Evolutionary conservation across 2,113 vertebrate genomes (phyloP), one percentile per base, ranked within the genome.

Genomic region (Fregata magnificens): DNA sequence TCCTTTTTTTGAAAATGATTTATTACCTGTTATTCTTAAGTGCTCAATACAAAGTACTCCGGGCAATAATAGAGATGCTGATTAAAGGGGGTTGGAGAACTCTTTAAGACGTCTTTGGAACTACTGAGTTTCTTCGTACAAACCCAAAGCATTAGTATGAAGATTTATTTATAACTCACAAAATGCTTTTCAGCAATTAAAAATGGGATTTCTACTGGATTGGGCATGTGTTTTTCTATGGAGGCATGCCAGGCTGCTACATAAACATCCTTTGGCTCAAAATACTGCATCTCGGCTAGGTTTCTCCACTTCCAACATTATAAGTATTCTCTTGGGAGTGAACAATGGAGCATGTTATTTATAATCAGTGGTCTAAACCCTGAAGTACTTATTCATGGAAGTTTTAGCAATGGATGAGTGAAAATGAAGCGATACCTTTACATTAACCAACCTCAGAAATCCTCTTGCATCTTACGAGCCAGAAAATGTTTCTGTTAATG

Each of bases 151-250:
- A 63, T 79, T 50, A 66, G 9, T 49, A 58, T 56, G 52, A 84
- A 83, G 61, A 40, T 56, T 56, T 61, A 58, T 86, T 77, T 92
- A 28, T 62, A 82, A 72, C 38, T 83, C 49, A 19, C 32, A 88
- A 93, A 66, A 94, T 93, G 53, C 53, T 94, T 71, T 80, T 95
- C 49, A 93, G 78, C 74, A 80, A 42, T 88, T 77, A 50, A 73
- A 93, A 72, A 52, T 38, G 49, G 17, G 22, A 79, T 90, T 96
- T 85, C 73, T 91, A 40, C 28, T 56, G 61, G 31, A 65, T 15
- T 80, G 25, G 49, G 52, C 49, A 59, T 74, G 34, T 61, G 34
- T 88, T 93, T 91, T 82, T 36, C 62, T 82, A 10, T 66, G 71
- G 90, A 94, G 53, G 20, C 14, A 8, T 77, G 82, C 74, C 82